Evolutionary conservation across 2,888 invertebrate genomes (phyloP).

Genomic region (Tenthredo livida): DNA sequence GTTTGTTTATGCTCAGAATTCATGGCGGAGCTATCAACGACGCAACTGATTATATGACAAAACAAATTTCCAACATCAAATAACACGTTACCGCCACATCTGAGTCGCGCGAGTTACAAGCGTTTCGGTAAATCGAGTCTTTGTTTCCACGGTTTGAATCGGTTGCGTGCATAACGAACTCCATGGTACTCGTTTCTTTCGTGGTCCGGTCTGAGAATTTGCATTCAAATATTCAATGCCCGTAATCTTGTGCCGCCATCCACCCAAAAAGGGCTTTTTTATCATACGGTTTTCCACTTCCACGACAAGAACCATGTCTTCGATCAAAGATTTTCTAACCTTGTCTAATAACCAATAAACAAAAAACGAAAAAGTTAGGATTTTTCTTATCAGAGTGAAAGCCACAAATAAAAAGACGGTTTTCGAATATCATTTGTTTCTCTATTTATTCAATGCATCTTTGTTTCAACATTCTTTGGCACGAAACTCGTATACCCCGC

Average conservation of each 20-base stretch:
- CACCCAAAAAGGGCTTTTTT: conserved; percentile 87
- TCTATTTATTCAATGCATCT: not conserved
- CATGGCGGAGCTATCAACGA: not conserved
- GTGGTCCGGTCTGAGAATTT: conserved; percentile 89
- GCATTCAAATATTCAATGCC: conserved; percentile 90
- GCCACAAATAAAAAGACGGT: conserved; percentile 61
- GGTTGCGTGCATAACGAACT: conserved; percentile 81
- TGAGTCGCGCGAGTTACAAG: conserved; percentile 82
- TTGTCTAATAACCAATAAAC: not conserved
- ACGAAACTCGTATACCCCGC: not conserved
- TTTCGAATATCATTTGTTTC: conserved; percentile 11
- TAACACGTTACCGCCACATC: conserved; percentile 78
- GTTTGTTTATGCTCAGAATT: not conserved
- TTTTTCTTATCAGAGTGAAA: not conserved
- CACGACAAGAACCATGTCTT: conserved; percentile 76
- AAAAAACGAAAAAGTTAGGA: not conserved
- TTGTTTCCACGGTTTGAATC: conserved; percentile 84
- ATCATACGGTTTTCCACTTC: conserved; percentile 81
- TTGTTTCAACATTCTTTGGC: not conserved
- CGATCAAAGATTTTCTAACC: not conserved
- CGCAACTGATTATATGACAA: not conserved
- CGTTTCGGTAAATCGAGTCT: conserved; percentile 79
- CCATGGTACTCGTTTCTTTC: conserved; percentile 79
- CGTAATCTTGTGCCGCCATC: conserved; percentile 87
- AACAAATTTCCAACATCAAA: not conserved